A percentile compares a stretch with the other conserved stretches of the same genome.
phyloP scores from a whole-genome alignment of 2,797 vertebrate genomes.

The Anolis apletophallus region DNA sequence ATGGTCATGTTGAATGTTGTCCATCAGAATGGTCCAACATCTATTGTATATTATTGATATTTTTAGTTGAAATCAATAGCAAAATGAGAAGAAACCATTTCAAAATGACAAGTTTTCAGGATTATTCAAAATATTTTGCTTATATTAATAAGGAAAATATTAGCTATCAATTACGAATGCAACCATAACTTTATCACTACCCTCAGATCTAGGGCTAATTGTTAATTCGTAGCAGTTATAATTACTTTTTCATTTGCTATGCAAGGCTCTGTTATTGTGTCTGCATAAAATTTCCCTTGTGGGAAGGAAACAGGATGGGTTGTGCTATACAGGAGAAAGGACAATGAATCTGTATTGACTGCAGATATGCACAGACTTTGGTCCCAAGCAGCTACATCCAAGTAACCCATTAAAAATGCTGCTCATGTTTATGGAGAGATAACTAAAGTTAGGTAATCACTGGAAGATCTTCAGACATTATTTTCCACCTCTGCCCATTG shows the following conservation, averaged over 20 bases:
- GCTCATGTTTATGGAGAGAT: neutral
- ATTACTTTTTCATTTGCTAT: conserved; percentile 13
- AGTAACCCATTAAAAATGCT: neutral
- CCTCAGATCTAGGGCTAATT: neutral
- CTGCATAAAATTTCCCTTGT: conserved; percentile 10
- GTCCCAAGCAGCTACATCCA: neutral
- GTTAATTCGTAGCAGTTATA: conserved; percentile 19
- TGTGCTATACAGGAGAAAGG: conserved; percentile 2
- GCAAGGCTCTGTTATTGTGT: conserved; percentile 3
- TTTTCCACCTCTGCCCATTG: neutral
- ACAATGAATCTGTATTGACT: neutral
- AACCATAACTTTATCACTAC: conserved; percentile 5
- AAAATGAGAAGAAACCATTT: neutral
- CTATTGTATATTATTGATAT: neutral
- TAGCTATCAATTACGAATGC: conserved; percentile 30
- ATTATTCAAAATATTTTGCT: conserved; percentile 8
- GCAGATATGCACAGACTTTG: neutral
- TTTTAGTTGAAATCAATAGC: neutral
- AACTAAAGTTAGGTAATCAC: neutral
- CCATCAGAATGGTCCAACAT: neutral
- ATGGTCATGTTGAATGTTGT: neutral
- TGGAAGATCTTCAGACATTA: neutral
- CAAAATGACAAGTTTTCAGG: neutral
- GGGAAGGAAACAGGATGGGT: neutral
- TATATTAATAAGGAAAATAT: neutral